A percentile compares a stretch with the other conserved stretches of the same genome.
Conservation (phyloP, 1,140 invertebrate species). For the Solenopsis invicta region DNA sequence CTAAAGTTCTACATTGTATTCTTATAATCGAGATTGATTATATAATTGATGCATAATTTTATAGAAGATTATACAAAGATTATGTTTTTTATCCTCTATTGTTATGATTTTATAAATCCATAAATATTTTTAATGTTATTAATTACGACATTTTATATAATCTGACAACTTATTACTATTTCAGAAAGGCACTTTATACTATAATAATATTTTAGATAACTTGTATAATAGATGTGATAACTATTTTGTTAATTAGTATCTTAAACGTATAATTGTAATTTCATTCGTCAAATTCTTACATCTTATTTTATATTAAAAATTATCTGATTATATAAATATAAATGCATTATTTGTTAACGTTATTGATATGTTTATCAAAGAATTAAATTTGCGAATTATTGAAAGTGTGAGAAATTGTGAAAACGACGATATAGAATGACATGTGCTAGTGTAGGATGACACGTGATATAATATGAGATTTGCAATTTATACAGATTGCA, state of each 20-base stretch:
- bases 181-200: constrained; percentile 65
- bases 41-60: constrained; percentile 57
- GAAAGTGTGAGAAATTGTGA: constrained; percentile 26
- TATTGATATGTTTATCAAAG: constrained; percentile 21
- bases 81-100: constrained; percentile 31
- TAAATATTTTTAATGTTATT: constrained; percentile 48
- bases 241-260: constrained; percentile 37
- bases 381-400: constrained; percentile 11
- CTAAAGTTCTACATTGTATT: constrained; percentile 44
- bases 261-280: not conserved
- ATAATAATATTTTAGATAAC: not conserved
- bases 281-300: not conserved
- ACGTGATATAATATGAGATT: not conserved
- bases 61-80: constrained; percentile 60
- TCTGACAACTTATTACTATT: constrained; percentile 26
- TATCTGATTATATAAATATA: not conserved
- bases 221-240: not conserved
- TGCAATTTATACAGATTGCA: not conserved
- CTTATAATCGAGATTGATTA: constrained; percentile 55
- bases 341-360: constrained; percentile 20
- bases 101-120: constrained; percentile 30
- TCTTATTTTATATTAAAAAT: constrained; percentile 6
- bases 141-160: constrained; percentile 16
- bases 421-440: not conserved
- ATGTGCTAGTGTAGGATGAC: too few species aligned